These are phyloP conservation scores for Bombylius discolor DNA, from an alignment of 2,888 invertebrate genomes.

Conservation along the genomic window DNA sequence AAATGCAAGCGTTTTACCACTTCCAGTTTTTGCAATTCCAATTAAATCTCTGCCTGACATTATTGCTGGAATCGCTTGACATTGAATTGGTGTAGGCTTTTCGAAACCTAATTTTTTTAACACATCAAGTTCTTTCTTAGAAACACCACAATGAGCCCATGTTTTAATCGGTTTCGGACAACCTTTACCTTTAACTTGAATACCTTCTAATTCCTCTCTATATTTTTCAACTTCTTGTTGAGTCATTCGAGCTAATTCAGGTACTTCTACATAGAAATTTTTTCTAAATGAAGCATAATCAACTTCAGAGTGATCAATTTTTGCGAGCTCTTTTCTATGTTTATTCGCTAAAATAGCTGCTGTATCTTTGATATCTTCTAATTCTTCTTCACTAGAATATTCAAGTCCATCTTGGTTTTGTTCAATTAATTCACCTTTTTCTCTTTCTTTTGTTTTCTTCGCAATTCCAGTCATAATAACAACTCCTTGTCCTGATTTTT, in stretches of 20 bases:
- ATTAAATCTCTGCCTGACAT: slow-evolving; percentile 96
- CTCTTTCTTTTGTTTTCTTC: slow-evolving; percentile 58
- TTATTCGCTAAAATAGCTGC: slow-evolving; percentile 81
- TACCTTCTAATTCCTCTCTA: slow-evolving; percentile 82
- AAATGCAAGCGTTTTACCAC: slow-evolving; percentile 97
- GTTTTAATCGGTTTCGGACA: slow-evolving; percentile 90
- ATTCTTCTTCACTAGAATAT: slow-evolving; percentile 95
- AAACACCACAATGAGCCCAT: slow-evolving; percentile 98
- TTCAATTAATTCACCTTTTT: slow-evolving; percentile 97
- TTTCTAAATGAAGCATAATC: slow-evolving; percentile 84
- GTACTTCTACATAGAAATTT: slow-evolving; percentile 95
- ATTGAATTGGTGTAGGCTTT: slow-evolving; percentile 97
- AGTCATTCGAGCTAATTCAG: slow-evolving; percentile 87
- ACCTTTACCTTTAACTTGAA: slow-evolving; percentile 90
- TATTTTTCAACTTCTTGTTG: slow-evolving; percentile 73
- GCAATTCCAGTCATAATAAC: slow-evolving; percentile 76
- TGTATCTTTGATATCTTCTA: slow-evolving; percentile 84
- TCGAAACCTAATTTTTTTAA: slow-evolving; percentile 83
- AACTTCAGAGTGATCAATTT: slow-evolving; percentile 80
- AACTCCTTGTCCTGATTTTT: slow-evolving; percentile 41
- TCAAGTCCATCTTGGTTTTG: slow-evolving; percentile 96
- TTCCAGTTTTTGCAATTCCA: slow-evolving; percentile 98
- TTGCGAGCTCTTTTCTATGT: slow-evolving; percentile 81
- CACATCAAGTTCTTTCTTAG: slow-evolving; percentile 86
- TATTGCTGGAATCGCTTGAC: slow-evolving; percentile 92